Conservation (phyloP, 2,888 invertebrate genomes). For the Melipona bicolor region DNA sequence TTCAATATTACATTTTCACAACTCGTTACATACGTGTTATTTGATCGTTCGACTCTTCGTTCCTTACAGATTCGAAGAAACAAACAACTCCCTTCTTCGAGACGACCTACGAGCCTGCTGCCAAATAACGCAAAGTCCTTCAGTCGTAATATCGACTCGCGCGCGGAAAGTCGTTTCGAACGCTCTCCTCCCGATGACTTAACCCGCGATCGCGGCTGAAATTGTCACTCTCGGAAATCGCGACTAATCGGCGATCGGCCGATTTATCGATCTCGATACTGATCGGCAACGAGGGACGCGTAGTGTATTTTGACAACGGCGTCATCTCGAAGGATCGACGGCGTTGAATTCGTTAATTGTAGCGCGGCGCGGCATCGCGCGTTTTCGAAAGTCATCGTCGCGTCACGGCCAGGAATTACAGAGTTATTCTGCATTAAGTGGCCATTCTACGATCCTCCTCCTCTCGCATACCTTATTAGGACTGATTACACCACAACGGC, state of each 20-base stretch:
- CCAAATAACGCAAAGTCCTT: background rate
- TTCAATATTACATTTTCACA: background rate
- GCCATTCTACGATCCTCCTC: conserved; percentile 64
- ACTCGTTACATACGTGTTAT: background rate
- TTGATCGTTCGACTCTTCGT: background rate
- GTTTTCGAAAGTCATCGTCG: conserved; percentile 65
- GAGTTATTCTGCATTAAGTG: conserved; percentile 72
- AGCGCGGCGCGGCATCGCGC: conserved; percentile 24
- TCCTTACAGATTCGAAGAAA: background rate
- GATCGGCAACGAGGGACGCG: background rate
- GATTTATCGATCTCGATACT: background rate
- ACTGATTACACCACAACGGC: conserved; percentile 65
- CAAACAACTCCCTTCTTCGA: background rate
- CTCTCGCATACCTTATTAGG: conserved; percentile 67
- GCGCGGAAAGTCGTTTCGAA: background rate
- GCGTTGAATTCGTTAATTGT: conserved; percentile 30
- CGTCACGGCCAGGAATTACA: conserved; percentile 61
- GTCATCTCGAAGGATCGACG: conserved; percentile 1
- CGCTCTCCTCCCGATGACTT: background rate
- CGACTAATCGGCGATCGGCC: background rate
- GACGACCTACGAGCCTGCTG: too few species aligned
- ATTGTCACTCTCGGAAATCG: background rate
- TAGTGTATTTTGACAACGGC: conserved; percentile 36
- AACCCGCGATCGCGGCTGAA: background rate
- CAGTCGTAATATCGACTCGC: background rate